Evolutionary conservation across 2,888 invertebrate genomes (phyloP).

Genomic region (Globia sparganii): DNA sequence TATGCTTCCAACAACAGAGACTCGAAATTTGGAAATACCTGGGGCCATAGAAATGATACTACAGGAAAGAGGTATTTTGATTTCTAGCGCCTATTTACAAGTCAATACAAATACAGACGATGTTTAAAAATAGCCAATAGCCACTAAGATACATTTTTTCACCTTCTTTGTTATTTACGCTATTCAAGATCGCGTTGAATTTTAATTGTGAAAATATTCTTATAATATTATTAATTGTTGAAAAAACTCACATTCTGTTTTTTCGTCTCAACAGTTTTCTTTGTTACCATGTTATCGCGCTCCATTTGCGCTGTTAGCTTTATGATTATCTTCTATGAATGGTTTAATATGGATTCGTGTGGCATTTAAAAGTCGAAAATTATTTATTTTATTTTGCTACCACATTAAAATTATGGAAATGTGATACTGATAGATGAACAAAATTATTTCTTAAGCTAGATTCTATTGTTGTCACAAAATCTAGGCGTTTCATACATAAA

Average conservation of each 20-base stretch:
- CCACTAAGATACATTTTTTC: background rate
- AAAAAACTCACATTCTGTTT: background rate
- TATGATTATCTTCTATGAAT: constrained; percentile 76
- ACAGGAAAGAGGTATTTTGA: background rate
- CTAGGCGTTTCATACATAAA: background rate
- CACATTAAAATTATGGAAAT: background rate
- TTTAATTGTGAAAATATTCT: background rate
- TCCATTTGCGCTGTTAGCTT: constrained; percentile 75
- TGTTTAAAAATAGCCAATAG: background rate
- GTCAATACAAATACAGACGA: background rate
- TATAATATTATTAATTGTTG: background rate
- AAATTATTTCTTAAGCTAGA: background rate
- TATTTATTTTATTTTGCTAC: background rate
- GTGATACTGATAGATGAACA: background rate
- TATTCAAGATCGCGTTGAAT: background rate
- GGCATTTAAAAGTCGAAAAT: constrained; percentile 47
- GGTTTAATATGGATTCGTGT: constrained; percentile 73
- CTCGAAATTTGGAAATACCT: background rate
- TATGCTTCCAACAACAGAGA: background rate
- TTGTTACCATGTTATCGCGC: constrained; percentile 66
- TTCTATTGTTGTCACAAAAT: background rate
- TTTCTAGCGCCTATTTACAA: background rate
- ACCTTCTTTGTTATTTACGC: background rate
- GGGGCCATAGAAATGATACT: background rate
- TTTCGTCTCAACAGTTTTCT: constrained; percentile 55